These are phyloP conservation scores for Lamproptera curius DNA, from an alignment of 2,888 invertebrate genomes.

Conservation along the genomic window DNA sequence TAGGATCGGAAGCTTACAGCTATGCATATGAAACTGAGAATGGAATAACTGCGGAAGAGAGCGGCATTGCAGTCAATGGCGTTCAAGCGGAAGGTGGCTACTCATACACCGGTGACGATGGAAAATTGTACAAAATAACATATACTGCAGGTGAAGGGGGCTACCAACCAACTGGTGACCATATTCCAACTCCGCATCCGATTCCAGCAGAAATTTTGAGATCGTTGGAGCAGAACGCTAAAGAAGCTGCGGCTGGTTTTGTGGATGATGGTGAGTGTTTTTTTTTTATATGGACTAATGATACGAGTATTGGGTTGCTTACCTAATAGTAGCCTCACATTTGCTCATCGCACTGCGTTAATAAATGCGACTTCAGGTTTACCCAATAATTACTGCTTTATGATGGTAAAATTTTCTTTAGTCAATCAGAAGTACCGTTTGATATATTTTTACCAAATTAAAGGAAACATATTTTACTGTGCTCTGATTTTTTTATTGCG, in stretches of 20 bases:
- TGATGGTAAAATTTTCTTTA: too few species aligned
- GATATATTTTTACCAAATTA: too few species aligned
- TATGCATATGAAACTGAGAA: conserved; percentile 62
- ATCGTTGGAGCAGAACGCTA: conserved; percentile 57
- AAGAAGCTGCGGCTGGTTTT: conserved; percentile 59
- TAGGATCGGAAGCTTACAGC: conserved; percentile 47
- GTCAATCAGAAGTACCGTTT: too few species aligned
- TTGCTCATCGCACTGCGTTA: too few species aligned
- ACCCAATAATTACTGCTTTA: too few species aligned
- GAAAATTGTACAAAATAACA: conserved; percentile 56
- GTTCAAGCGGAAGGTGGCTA: conserved; percentile 57
- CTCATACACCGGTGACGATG: conserved; percentile 62
- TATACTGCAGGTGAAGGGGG: conserved; percentile 62
- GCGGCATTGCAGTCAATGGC: conserved; percentile 49
- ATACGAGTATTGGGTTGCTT: too few species aligned
- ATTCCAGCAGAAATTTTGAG: conserved; percentile 57
- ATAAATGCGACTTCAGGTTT: too few species aligned
- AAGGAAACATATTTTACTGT: too few species aligned
- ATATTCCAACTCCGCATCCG: conserved; percentile 62
- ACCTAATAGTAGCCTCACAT: too few species aligned
- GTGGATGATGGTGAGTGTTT: conserved; percentile 58
- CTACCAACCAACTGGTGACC: conserved; percentile 54
- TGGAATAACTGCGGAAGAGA: conserved; percentile 57
- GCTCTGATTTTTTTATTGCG: too few species aligned
- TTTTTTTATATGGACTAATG: conserved; percentile 3